Base-by-base conservation (phyloP, 2,888 invertebrate genomes). In the Helobdella robusta region DNA sequence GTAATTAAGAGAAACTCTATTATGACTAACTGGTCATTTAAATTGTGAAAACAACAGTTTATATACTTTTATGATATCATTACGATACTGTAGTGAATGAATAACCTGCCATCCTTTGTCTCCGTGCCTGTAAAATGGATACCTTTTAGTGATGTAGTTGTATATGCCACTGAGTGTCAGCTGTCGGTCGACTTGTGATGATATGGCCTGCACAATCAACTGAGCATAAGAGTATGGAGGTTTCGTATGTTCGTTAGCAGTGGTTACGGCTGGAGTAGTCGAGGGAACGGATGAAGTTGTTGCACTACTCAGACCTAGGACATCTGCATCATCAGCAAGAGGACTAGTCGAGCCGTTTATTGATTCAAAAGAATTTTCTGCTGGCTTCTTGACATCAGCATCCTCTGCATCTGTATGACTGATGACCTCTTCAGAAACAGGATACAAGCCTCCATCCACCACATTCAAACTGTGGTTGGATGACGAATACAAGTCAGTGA, bases 171-270 rank as follows among this genome's bases (percentile, higher is more conserved):
- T 91, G 68, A 97, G 84, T 5, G 95, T 97, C 71, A 97, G 85
- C 82, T 95, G 95, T 81, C 91, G 93, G 82, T 97, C 95, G 18
- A 18, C 30, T 36, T 67, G 67, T 30, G 91, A 91, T 20, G 92
- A 91, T 73, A 97, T 93, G 32, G 95, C 91, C 79, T 97, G 95
- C 68, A 97, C 94, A 75, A 97, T 97, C 69, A 97, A 84, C 83
- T 97, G 95, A 72, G 97, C 97, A 82, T 97, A 97, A 71, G 93
- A 94, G 82, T 90, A 97, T 15, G 95, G 95, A 63, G 97, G 95
- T 68, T 79, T 79, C 35, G 77, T 75, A 64, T 77, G 62, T 30
- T 62, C 46, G 28, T 15, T 50, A 20, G 30, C 28, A 23, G 4
- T 61, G 30, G 56, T 56, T 28, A 8, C n/a, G 32, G 56, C 28